Evolutionary conservation across 2,113 vertebrate species (phyloP).

Genomic region (Nettapus auritus): DNA sequence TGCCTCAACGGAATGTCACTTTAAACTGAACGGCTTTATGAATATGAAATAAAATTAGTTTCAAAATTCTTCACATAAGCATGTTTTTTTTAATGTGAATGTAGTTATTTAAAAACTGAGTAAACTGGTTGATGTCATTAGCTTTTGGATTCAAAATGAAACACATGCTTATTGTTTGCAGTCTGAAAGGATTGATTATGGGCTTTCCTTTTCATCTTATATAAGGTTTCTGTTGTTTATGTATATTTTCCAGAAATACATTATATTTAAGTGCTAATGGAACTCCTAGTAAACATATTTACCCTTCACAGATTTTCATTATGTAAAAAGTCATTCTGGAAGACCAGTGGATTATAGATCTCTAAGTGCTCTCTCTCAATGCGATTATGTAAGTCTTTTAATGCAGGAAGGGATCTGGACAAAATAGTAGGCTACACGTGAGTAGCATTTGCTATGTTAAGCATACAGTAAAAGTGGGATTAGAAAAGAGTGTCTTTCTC

Average conservation of each 20-base stretch:
- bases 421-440: constrained; percentile 33
- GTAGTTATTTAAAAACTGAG: background rate
- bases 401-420: constrained; percentile 49
- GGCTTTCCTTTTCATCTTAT: background rate
- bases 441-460: constrained; percentile 18
- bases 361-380: constrained; percentile 69
- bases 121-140: background rate
- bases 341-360: constrained; percentile 67
- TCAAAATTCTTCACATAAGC: background rate
- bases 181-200: background rate
- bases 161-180: background rate
- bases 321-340: constrained; percentile 74
- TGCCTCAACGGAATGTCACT: background rate
- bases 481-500: constrained; percentile 5
- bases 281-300: constrained; percentile 49
- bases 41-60: background rate
- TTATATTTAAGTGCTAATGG: constrained; percentile 37
- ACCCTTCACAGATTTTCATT: constrained; percentile 73
- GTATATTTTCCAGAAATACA: background rate
- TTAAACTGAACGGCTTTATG: background rate
- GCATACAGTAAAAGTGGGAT: constrained; percentile 24
- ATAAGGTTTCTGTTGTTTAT: background rate
- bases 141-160: constrained; percentile 5
- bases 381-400: constrained; percentile 70
- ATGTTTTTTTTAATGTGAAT: background rate